Conservation (phyloP, 1,140 invertebrate species). For the Drosophila tani region DNA sequence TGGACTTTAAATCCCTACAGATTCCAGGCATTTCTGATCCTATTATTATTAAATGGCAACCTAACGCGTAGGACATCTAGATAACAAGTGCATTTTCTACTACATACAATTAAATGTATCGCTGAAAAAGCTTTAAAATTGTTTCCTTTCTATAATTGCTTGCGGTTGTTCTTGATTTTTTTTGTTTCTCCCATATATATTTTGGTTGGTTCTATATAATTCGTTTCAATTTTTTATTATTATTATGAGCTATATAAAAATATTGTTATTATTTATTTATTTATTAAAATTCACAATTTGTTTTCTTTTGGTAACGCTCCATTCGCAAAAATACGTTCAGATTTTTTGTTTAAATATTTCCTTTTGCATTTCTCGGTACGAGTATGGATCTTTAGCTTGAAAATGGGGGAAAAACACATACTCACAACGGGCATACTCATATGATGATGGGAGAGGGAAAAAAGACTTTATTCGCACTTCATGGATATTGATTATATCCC, state of each 20-base stretch:
- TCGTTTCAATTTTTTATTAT: slow-evolving; percentile 33
- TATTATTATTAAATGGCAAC: slow-evolving; percentile 58
- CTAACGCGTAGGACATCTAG: slow-evolving; percentile 43
- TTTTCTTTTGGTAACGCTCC: slow-evolving; percentile 47
- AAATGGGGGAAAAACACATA: too few species aligned
- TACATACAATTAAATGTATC: slow-evolving; percentile 69
- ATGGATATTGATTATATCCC: slow-evolving; percentile 28
- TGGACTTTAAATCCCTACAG: too few species aligned
- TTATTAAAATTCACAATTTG: slow-evolving; percentile 79
- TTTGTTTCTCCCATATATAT: slow-evolving; percentile 29
- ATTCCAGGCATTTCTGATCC: slow-evolving; percentile 27
- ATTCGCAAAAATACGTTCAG: slow-evolving; percentile 58
- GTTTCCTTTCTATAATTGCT: slow-evolving; percentile 75
- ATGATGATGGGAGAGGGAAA: slow-evolving; percentile 2
- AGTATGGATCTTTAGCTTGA: slow-evolving; percentile 40
- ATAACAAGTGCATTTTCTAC: slow-evolving; percentile 76
- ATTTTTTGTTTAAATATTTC: slow-evolving; percentile 33
- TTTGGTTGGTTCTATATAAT: slow-evolving; percentile 50
- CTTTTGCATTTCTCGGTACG: slow-evolving; percentile 29
- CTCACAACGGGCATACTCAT: too few species aligned
- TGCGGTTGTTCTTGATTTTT: slow-evolving; percentile 45
- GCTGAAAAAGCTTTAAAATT: slow-evolving; percentile 75
- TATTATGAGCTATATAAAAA: slow-evolving; percentile 78
- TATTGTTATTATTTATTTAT: slow-evolving; percentile 61
- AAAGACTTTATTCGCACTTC: slow-evolving; percentile 2